A percentile compares a stretch with the other conserved stretches of the same genome.
These are phyloP conservation scores for Axea sp. DNA, from an alignment of 2,888 invertebrate species.

Conservation along the genomic window DNA sequence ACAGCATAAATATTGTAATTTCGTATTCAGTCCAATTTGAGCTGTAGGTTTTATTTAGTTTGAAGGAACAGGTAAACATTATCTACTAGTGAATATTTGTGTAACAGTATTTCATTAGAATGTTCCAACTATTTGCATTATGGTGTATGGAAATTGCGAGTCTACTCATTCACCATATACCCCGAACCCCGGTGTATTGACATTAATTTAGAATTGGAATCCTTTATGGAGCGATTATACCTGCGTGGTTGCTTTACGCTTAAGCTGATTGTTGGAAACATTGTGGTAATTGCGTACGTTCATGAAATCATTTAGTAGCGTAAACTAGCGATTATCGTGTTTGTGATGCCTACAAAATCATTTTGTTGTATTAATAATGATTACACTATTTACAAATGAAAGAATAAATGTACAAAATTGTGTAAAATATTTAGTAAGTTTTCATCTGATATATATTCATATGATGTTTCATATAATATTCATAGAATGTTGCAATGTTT, in stretches of 20 bases:
- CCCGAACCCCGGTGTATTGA: constrained; percentile 17
- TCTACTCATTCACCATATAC: constrained; percentile 64
- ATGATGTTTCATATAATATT: no score
- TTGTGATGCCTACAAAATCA: no score
- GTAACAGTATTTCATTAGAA: constrained; percentile 17
- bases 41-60: constrained; percentile 27
- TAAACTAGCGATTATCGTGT: constrained; percentile 12
- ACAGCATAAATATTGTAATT: constrained; percentile 9
- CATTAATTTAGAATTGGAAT: constrained; percentile 65
- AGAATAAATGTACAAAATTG: no score
- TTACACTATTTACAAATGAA: no score
- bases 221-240: constrained; percentile 64
- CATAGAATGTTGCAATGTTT: no score
- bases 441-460: no score
- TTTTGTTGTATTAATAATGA: no score
- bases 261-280: constrained; percentile 48
- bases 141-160: constrained; percentile 39
- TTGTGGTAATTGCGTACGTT: constrained; percentile 27
- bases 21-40: constrained; percentile 5
- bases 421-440: no score
- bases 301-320: constrained; percentile 27
- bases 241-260: constrained; percentile 9
- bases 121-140: constrained; percentile 16
- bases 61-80: constrained; percentile 11
- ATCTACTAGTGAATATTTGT: constrained; percentile 24